Percentiles rank a stretch among this genome's conserved stretches.
These are phyloP conservation scores for Danionella cerebrum DNA, from an alignment of 2,113 vertebrate genomes.

Conservation along the genomic window DNA sequence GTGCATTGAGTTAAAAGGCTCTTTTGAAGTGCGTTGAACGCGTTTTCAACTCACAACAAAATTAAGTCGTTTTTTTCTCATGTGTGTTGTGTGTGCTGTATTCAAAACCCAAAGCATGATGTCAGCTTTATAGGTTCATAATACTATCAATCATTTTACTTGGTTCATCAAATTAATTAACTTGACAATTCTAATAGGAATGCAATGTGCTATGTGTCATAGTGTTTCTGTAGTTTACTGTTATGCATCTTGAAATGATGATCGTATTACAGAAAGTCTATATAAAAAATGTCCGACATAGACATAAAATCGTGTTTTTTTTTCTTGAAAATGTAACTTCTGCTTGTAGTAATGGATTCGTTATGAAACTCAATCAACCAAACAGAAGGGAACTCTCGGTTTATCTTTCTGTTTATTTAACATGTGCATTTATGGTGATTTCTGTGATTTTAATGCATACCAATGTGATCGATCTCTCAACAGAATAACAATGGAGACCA, in stretches of 20 bases:
- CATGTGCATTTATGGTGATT: background rate
- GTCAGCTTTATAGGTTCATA: no score
- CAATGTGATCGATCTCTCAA: constrained; percentile 15
- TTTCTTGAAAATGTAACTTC: background rate
- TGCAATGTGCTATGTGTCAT: background rate
- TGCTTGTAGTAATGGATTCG: background rate
- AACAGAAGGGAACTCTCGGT: background rate
- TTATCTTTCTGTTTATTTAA: constrained; percentile 15
- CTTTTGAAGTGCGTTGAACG: background rate
- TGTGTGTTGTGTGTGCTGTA: background rate
- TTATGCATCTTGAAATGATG: background rate
- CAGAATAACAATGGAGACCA: constrained; percentile 71
- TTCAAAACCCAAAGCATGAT: no score
- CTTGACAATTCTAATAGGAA: no score
- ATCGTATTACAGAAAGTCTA: background rate
- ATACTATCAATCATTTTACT: no score
- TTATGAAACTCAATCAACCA: constrained; percentile 57
- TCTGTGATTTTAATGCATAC: background rate
- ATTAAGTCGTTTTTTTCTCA: background rate
- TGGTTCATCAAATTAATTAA: background rate
- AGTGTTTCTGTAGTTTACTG: background rate
- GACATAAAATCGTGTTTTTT: background rate
- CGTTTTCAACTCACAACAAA: background rate
- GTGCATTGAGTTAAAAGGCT: background rate
- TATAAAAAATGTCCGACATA: background rate